Percentiles rank a stretch among this genome's conserved stretches.
Evolutionary conservation across 2,113 vertebrate genomes (phyloP).

Genomic region (Paralichthys olivaceus): DNA sequence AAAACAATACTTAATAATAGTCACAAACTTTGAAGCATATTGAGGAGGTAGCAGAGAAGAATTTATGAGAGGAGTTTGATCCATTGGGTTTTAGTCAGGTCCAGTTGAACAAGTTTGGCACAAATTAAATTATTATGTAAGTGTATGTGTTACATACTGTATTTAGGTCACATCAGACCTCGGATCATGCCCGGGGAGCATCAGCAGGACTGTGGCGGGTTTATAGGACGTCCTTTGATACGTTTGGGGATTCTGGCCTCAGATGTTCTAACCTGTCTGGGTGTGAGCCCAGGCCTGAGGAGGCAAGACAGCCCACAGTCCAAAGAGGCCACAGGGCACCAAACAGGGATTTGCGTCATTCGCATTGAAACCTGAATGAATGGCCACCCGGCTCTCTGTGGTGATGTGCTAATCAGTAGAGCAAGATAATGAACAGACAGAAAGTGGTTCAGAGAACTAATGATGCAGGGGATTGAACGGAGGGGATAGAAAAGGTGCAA

Average conservation of each 20-base stretch:
- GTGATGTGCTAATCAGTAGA: constrained; percentile 60
- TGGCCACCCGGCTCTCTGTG: constrained; percentile 49
- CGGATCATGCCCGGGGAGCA: constrained; percentile 2
- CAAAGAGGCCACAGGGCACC: constrained; percentile 44
- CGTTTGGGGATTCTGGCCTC: constrained; percentile 29
- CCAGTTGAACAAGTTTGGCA: neutral
- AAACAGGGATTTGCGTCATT: constrained; percentile 70
- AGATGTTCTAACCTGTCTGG: constrained; percentile 39
- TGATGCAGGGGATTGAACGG: constrained; percentile 14
- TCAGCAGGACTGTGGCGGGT: constrained; percentile 27
- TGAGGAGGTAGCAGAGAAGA: too few species aligned
- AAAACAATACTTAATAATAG: too few species aligned
- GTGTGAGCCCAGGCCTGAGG: constrained; percentile 39
- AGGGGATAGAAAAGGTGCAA: constrained; percentile 30
- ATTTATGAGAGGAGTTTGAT: too few species aligned
- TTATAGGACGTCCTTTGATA: constrained; percentile 17
- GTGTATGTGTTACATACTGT: constrained; percentile 2
- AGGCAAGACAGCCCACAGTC: constrained; percentile 39
- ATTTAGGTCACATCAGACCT: constrained; percentile 5
- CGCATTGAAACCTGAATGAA: constrained; percentile 71
- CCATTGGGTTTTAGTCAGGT: neutral
- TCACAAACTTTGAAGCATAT: too few species aligned
- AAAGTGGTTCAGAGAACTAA: constrained; percentile 34
- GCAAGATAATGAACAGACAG: constrained; percentile 57
- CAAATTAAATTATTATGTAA: constrained; percentile 18